Evolutionary conservation across 2,113 vertebrate genomes (phyloP).

Genomic region (Macquaria australasica): DNA sequence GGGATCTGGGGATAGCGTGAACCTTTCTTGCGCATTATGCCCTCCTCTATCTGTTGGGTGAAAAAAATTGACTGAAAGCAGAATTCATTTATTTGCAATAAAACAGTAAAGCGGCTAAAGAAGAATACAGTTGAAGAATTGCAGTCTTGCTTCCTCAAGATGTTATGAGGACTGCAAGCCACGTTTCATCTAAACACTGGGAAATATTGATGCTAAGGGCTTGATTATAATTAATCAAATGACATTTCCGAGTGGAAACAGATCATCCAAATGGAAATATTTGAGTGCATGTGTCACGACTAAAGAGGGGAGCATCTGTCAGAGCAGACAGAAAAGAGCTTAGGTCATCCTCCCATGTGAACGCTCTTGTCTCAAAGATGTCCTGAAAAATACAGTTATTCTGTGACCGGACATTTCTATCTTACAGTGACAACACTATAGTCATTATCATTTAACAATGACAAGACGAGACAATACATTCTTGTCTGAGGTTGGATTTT

Average conservation of each 20-base stretch:
- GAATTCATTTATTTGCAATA: constrained; percentile 10
- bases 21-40: background rate
- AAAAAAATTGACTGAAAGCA: background rate
- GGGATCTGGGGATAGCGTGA: background rate
- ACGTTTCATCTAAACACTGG: constrained; percentile 52
- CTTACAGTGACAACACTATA: constrained; percentile 5
- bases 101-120: background rate
- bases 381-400: constrained; percentile 26
- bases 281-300: constrained; percentile 51
- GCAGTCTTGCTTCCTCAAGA: constrained; percentile 45
- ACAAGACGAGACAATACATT: background rate
- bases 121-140: background rate
- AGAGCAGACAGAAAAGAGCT: constrained; percentile 46
- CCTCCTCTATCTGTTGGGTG: background rate
- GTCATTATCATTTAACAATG: constrained; percentile 11
- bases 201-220: constrained; percentile 54
- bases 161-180: constrained; percentile 36
- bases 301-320: constrained; percentile 68
- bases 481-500: background rate
- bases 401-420: constrained; percentile 7
- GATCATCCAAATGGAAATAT: constrained; percentile 68
- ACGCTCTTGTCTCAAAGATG: constrained; percentile 21
- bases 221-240: constrained; percentile 64
- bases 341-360: constrained; percentile 64
- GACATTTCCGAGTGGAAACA: constrained; percentile 63